phyloP scores from a whole-genome alignment of 2,113 vertebrate species.

The Loxodonta africana region DNA sequence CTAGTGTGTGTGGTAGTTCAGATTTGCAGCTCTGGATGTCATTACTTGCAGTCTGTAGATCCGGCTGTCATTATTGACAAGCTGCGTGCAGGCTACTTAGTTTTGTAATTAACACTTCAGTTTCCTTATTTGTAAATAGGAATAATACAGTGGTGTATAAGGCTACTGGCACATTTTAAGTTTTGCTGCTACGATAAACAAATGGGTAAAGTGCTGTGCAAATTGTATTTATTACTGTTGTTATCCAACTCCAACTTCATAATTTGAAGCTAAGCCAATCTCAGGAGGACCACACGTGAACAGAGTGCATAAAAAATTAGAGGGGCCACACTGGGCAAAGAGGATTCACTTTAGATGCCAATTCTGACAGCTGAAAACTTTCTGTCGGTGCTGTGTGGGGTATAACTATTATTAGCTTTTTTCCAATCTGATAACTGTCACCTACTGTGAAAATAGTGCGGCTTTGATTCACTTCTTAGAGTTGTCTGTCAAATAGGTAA shows the following conservation, averaged over 20 bases:
- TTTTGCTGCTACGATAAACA: constrained; percentile 55
- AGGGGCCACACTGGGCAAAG: background rate
- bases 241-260: background rate
- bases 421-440: background rate
- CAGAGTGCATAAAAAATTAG: background rate
- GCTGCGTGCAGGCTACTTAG: background rate
- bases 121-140: constrained; percentile 31
- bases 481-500: background rate
- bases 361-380: background rate
- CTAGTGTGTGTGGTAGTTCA: background rate
- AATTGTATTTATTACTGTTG: constrained; percentile 24
- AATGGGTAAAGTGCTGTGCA: background rate
- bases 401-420: background rate
- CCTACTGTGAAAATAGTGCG: background rate
- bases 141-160: background rate
- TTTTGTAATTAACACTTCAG: background rate
- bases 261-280: background rate
- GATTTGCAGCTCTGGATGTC: background rate
- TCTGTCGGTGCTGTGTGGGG: background rate
- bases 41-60: background rate
- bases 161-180: background rate
- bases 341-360: background rate
- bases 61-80: background rate
- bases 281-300: background rate
- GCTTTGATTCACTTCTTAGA: background rate